Evolutionary conservation across 2,888 invertebrate species (phyloP).

Genomic region (Stenolophus ochropezus): DNA sequence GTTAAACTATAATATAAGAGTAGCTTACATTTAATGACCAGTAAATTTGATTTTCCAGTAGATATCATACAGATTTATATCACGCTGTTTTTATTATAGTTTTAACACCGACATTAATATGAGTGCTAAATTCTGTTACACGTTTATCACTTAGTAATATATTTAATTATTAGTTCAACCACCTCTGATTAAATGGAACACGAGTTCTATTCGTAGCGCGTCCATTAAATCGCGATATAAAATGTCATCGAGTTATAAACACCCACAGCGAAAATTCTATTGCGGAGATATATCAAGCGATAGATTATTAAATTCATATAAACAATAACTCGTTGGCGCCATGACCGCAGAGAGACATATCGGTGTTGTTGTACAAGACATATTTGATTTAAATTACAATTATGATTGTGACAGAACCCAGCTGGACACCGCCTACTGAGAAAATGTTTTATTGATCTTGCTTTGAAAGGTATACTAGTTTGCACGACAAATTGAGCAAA

Average conservation of each 20-base stretch:
- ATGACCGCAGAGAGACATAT: neutral
- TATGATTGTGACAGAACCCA: conserved; percentile 4
- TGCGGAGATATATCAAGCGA: neutral
- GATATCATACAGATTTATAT: neutral
- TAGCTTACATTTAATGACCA: too few species aligned
- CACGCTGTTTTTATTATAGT: neutral
- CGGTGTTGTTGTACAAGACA: neutral
- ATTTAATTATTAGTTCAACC: neutral
- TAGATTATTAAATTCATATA: neutral
- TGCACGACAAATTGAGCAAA: neutral
- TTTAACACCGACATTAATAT: neutral
- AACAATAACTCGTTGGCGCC: neutral
- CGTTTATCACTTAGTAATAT: neutral
- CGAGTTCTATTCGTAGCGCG: neutral
- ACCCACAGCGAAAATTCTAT: neutral
- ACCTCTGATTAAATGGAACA: neutral
- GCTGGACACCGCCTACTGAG: conserved; percentile 14
- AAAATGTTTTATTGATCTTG: conserved; percentile 22
- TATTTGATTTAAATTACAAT: conserved; percentile 18
- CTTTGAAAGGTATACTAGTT: neutral
- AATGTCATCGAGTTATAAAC: neutral
- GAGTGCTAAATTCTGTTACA: neutral
- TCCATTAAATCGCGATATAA: neutral
- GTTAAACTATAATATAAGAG: too few species aligned
- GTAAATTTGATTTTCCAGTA: neutral